Percentiles rank a stretch among this genome's conserved stretches.
phyloP scores from a whole-genome alignment of 2,888 invertebrate species.

The Chaitophorus viminalis region DNA sequence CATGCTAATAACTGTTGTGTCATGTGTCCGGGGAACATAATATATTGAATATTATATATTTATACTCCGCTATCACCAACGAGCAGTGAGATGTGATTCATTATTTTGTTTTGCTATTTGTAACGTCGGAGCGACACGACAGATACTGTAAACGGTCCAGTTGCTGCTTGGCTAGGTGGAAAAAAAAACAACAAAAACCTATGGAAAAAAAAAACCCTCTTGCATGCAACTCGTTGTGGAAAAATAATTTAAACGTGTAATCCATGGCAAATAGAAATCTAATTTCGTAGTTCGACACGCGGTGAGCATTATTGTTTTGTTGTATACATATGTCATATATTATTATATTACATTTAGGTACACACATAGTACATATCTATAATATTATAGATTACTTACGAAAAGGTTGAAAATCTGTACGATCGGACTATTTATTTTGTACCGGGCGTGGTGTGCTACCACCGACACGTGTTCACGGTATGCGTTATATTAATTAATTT shows the following conservation, averaged over 20 bases:
- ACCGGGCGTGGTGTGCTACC: too few relatives aligned
- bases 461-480: too few relatives aligned
- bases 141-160: neutral
- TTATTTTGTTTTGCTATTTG: conserved; percentile 3
- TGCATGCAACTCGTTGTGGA: neutral
- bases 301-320: neutral
- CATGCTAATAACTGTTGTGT: too few relatives aligned
- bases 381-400: too few relatives aligned
- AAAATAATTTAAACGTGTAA: neutral
- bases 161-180: neutral
- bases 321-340: neutral
- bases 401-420: too few relatives aligned
- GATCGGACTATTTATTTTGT: too few relatives aligned
- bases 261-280: neutral
- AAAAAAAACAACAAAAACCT: neutral
- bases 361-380: too few relatives aligned
- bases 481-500: too few relatives aligned
- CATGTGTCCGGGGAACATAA: too few relatives aligned
- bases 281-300: neutral
- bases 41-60: too few relatives aligned
- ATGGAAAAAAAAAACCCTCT: neutral
- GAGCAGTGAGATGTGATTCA: conserved; percentile 13
- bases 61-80: neutral
- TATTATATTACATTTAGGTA: too few relatives aligned
- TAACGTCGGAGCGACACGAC: neutral